Conservation (phyloP, 2,797 vertebrate genomes). For the Babyrousa celebensis region DNA sequence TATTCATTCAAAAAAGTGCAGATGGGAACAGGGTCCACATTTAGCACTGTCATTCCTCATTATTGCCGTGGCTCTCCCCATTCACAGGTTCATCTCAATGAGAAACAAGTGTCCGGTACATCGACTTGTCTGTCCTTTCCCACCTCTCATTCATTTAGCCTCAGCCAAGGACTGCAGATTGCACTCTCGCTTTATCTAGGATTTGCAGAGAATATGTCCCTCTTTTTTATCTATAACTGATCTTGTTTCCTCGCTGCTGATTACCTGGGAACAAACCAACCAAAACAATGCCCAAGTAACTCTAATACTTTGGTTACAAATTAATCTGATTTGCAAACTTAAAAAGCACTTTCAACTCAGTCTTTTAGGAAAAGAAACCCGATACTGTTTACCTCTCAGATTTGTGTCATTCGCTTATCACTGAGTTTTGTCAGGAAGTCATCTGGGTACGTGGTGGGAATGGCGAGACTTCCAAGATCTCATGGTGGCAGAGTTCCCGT, state of each 20-base stretch:
- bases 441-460: neutral
- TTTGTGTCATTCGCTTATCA: neutral
- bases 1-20: neutral
- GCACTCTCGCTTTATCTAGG: neutral
- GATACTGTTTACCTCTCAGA: neutral
- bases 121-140: neutral
- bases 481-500: no score
- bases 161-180: neutral
- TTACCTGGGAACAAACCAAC: neutral
- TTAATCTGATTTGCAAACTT: slow-evolving; percentile 29
- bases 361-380: neutral
- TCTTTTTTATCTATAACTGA: neutral
- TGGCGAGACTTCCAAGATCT: neutral
- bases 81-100: neutral
- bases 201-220: neutral
- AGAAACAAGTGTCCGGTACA: neutral
- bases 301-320: slow-evolving; percentile 29
- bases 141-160: neutral
- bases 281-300: neutral
- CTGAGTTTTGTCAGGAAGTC: neutral
- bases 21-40: neutral
- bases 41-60: neutral
- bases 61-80: neutral
- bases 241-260: neutral
- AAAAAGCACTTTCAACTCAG: slow-evolving; percentile 11